phyloP scores from a whole-genome alignment of 2,113 vertebrate genomes.

The Cettia cetti region DNA sequence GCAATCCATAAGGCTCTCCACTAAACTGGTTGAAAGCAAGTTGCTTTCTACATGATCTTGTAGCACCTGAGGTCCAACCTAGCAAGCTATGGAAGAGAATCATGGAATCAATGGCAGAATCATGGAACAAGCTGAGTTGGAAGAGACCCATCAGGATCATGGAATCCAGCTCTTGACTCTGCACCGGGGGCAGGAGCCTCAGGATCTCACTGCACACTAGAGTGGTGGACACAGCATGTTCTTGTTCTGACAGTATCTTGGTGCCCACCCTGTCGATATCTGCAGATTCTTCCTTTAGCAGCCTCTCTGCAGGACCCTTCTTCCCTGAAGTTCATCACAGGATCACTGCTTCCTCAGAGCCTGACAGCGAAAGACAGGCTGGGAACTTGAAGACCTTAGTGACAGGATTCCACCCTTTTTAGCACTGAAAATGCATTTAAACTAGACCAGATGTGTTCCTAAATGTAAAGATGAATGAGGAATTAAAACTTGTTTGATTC shows the following conservation, averaged over 20 bases:
- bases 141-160: not conserved
- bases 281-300: not conserved
- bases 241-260: not conserved
- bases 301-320: not conserved
- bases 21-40: not conserved
- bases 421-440: not conserved
- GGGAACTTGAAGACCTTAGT: not conserved
- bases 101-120: not conserved
- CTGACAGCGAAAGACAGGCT: not conserved
- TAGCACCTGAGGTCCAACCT: not conserved
- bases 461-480: not conserved
- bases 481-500: not conserved
- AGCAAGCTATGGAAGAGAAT: not conserved
- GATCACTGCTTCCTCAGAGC: not conserved
- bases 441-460: not conserved
- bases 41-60: fast-evolving
- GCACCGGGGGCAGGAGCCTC: not conserved
- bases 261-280: too few relatives aligned
- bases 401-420: not conserved
- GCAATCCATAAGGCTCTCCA: not conserved
- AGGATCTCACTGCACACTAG: not conserved
- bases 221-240: not conserved
- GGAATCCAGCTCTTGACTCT: too few relatives aligned
- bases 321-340: not conserved
- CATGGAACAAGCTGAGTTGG: not conserved